Evolutionary conservation across 2,888 invertebrate species (phyloP).

Genomic region (Fragum fragum): DNA sequence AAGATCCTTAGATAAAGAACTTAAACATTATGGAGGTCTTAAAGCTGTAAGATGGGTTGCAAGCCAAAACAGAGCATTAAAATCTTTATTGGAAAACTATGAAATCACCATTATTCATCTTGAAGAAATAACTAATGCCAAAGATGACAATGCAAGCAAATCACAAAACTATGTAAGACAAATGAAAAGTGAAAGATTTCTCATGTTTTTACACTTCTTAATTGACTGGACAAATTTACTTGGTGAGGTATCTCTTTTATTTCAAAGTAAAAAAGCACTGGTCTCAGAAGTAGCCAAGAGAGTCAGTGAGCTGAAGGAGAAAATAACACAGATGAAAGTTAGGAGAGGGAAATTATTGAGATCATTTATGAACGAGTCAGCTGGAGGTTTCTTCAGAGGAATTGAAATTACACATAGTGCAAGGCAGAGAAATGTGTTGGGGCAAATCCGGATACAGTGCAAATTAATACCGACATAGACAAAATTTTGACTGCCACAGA

Average conservation of each 20-base stretch:
- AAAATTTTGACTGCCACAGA: slow-evolving; percentile 15
- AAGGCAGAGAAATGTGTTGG: background rate
- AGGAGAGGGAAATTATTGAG: slow-evolving; percentile 36
- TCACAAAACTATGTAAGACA: slow-evolving; percentile 15
- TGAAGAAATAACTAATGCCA: slow-evolving; percentile 35
- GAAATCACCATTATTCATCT: slow-evolving; percentile 47
- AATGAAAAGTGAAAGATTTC: slow-evolving; percentile 33
- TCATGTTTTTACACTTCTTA: slow-evolving; percentile 33
- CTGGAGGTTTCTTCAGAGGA: slow-evolving; percentile 12
- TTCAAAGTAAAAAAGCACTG: slow-evolving; percentile 31
- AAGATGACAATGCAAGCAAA: slow-evolving; percentile 36
- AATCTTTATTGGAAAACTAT: slow-evolving; percentile 43
- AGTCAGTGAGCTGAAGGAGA: background rate
- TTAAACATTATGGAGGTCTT: slow-evolving; percentile 46
- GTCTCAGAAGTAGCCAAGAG: slow-evolving; percentile 11
- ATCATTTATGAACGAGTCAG: slow-evolving; percentile 14
- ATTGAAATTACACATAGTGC: slow-evolving; percentile 7
- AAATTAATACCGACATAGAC: slow-evolving; percentile 21
- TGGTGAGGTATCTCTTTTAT: slow-evolving; percentile 11
- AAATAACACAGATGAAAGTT: slow-evolving; percentile 29
- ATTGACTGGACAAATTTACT: slow-evolving; percentile 32
- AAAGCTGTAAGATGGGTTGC: slow-evolving; percentile 47
- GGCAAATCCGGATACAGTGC: background rate
- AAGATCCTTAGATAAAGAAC: slow-evolving; percentile 25
- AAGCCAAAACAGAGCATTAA: slow-evolving; percentile 49